These are phyloP conservation scores for Daphoenositta chrysoptera DNA, from an alignment of 2,113 vertebrate species.

Conservation along the genomic window DNA sequence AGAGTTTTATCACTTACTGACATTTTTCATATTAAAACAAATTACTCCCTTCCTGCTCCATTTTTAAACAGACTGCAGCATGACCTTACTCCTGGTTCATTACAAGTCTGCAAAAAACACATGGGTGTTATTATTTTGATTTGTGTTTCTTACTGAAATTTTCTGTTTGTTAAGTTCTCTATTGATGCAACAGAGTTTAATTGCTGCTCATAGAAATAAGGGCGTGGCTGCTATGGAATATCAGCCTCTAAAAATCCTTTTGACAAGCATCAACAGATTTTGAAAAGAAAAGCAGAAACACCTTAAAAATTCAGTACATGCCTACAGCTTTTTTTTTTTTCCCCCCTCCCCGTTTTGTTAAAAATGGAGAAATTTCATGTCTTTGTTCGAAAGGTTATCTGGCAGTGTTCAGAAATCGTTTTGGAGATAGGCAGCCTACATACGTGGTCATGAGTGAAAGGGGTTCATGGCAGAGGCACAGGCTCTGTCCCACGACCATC, in stretches of 20 bases:
- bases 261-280: background rate
- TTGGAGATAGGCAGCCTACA: background rate
- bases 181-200: background rate
- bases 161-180: background rate
- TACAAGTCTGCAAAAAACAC: background rate
- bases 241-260: background rate
- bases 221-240: background rate
- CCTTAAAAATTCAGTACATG: background rate
- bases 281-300: background rate
- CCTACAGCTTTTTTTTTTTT: background rate
- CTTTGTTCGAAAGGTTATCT: background rate
- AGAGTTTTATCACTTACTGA: background rate
- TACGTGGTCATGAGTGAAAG: background rate
- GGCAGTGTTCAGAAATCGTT: background rate
- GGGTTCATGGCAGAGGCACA: background rate
- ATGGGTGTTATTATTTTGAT: background rate
- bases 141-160: background rate
- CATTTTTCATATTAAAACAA: background rate
- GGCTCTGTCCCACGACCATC: rapidly evolving
- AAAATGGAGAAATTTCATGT: background rate
- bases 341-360: background rate
- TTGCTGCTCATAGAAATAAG: background rate
- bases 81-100: background rate
- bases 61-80: background rate
- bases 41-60: background rate